Evolutionary conservation across 1,140 invertebrate species (phyloP).

Genomic region (Zaprionus gabonicus): DNA sequence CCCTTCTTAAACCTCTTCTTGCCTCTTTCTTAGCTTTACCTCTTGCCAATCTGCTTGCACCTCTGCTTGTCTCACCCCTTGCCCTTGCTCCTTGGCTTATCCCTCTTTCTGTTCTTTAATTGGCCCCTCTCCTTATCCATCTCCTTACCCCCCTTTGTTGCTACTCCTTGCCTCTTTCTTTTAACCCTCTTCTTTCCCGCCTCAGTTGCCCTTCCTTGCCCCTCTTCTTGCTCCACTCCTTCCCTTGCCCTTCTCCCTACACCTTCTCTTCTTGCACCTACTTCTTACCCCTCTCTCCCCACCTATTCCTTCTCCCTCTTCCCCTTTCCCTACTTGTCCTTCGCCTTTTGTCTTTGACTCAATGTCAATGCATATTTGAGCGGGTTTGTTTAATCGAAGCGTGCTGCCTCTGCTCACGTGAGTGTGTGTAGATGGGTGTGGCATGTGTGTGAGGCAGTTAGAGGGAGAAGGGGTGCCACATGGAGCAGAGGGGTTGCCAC

Average conservation of each 20-base stretch:
- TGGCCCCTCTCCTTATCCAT: too few species aligned
- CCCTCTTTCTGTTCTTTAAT: too few species aligned
- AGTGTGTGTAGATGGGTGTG: not conserved
- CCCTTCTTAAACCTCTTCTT: too few species aligned
- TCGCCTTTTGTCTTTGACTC: slow-evolving; percentile 63
- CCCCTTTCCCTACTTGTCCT: not conserved
- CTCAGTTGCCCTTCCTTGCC: not conserved
- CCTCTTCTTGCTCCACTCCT: too few species aligned
- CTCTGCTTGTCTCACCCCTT: too few species aligned
- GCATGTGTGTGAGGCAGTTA: not conserved
- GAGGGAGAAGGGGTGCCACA: not conserved
- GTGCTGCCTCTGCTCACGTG: slow-evolving; percentile 33
- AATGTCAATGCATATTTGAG: slow-evolving; percentile 80
- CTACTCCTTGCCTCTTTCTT: not conserved
- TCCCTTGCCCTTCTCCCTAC: not conserved
- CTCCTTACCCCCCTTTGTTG: too few species aligned
- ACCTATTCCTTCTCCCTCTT: not conserved
- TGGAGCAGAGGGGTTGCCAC: too few species aligned
- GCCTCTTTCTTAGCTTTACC: too few species aligned
- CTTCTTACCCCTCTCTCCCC: not conserved
- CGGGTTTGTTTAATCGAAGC: slow-evolving; percentile 78
- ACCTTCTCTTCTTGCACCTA: not conserved
- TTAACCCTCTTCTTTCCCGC: not conserved
- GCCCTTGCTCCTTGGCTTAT: too few species aligned
- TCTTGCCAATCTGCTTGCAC: too few species aligned